Evolutionary conservation across 2,113 vertebrate genomes (phyloP).

Genomic region (Cardinalis cardinalis): DNA sequence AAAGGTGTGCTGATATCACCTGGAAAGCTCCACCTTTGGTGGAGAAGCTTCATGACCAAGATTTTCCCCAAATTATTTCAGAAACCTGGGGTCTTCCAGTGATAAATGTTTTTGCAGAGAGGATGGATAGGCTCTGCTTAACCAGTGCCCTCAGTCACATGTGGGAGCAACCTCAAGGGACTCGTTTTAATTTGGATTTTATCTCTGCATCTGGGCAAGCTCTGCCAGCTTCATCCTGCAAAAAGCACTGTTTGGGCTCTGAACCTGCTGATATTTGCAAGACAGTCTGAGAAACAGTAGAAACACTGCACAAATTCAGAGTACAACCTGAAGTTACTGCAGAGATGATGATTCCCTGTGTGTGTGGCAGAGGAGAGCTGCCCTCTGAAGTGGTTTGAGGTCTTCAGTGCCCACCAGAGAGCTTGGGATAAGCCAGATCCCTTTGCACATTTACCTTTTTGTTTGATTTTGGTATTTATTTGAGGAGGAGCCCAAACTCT

Average conservation of each 20-base stretch:
- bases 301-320: not conserved
- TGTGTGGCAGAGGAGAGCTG: not conserved
- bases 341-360: not conserved
- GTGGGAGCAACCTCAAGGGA: not conserved
- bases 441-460: not conserved
- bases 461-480: not conserved
- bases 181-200: not conserved
- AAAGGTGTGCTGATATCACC: not conserved
- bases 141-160: fast-evolving
- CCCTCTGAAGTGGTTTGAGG: not conserved
- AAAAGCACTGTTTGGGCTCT: not conserved
- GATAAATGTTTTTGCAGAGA: not conserved
- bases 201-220: fast-evolving
- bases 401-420: not conserved
- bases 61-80: not conserved
- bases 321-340: not conserved
- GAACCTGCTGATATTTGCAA: not conserved
- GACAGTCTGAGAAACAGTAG: not conserved
- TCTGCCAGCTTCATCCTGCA: not conserved
- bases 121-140: not conserved
- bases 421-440: not conserved
- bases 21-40: not conserved
- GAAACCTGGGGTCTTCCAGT: not conserved
- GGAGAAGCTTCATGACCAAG: not conserved
- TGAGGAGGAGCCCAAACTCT: not conserved